Conservation (phyloP, 2,797 vertebrate genomes). For the Vespertilio murinus region DNA sequence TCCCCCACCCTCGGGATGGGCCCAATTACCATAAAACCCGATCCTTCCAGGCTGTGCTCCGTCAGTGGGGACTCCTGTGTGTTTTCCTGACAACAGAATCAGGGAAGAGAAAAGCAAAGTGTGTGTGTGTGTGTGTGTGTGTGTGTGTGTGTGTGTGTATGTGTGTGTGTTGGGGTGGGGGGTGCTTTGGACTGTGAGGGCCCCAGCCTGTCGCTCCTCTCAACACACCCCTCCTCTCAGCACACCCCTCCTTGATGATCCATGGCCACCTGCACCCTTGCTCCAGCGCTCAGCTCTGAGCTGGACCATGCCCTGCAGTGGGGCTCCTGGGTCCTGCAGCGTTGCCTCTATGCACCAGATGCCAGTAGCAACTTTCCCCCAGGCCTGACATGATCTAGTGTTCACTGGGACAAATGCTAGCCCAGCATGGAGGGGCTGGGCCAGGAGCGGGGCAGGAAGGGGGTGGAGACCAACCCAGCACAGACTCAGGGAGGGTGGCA, state of each 20-base stretch:
- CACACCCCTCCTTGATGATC: no score
- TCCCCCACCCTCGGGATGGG: slow-evolving; percentile 84
- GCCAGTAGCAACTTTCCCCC: no score
- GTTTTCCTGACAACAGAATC: slow-evolving; percentile 89
- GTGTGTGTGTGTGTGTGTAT: no score
- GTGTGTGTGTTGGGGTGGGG: rapidly evolving
- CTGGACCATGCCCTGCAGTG: neutral
- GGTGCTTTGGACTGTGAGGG: neutral
- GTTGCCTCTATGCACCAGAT: neutral
- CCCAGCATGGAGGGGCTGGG: neutral
- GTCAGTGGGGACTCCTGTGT: slow-evolving; percentile 88
- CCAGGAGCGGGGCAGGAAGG: no score
- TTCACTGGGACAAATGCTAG: neutral
- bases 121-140: no score
- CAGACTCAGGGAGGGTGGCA: neutral
- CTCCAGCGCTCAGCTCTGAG: neutral
- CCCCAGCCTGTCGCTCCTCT: neutral
- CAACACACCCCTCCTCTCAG: neutral
- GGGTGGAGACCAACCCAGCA: neutral
- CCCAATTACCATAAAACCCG: slow-evolving; percentile 93
- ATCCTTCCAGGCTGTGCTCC: slow-evolving; percentile 89
- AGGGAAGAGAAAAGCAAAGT: slow-evolving; percentile 49
- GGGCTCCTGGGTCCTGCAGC: no score
- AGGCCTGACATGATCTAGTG: neutral
- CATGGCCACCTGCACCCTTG: no score